Conservation (phyloP, 2,113 vertebrate species). For the Cynopterus brachyotis region DNA sequence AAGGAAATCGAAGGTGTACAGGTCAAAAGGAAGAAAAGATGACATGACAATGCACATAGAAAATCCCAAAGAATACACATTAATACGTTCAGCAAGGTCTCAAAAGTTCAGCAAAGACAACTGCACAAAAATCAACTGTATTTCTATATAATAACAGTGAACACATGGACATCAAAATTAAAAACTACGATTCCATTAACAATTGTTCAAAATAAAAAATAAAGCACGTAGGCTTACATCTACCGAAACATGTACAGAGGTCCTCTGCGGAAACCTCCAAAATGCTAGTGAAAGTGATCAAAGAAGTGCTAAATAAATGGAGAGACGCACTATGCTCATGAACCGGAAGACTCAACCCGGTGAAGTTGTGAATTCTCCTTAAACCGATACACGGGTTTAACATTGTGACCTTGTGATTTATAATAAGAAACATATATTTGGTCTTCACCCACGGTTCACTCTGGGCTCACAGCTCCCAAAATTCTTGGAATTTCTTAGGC, state of each 20-base stretch:
- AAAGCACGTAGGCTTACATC: neutral
- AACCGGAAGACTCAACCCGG: neutral
- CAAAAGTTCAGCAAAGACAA: neutral
- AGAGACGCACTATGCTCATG: neutral
- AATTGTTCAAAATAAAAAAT: constrained; percentile 11
- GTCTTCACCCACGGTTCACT: neutral
- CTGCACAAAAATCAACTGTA: neutral
- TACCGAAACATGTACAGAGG: neutral
- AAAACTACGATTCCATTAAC: neutral
- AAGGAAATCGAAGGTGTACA: no score
- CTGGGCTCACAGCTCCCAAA: no score
- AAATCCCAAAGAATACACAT: neutral
- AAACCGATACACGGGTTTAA: neutral
- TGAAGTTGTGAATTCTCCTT: neutral
- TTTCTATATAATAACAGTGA: neutral
- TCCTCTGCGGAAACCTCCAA: neutral
- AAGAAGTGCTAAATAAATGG: neutral
- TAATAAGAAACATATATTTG: neutral
- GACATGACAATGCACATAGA: neutral
- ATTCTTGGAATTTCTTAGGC: no score
- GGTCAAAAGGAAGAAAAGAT: no score
- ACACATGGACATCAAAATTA: neutral
- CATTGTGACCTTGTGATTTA: neutral
- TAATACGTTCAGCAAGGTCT: neutral
- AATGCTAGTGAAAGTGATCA: neutral